Evolutionary conservation across 2,797 vertebrate species (phyloP).

Genomic region (Phalloptychus januarius): DNA sequence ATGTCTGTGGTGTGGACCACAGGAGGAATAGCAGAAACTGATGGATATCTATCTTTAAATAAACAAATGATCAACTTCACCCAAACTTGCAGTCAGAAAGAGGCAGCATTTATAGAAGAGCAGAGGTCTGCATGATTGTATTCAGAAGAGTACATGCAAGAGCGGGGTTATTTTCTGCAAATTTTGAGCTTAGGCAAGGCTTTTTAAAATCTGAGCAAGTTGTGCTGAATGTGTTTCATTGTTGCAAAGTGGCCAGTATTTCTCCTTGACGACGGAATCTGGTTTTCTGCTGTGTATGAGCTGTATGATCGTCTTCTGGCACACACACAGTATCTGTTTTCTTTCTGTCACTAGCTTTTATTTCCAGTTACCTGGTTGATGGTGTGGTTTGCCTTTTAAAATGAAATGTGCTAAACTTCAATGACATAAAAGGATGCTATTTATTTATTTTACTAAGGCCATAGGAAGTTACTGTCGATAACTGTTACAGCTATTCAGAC

Average conservation of each 20-base stretch:
- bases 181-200: background rate
- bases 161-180: background rate
- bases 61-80: too few species aligned
- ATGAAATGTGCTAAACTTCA: background rate
- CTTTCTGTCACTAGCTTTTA: background rate
- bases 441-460: background rate
- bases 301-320: background rate
- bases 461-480: background rate
- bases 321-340: background rate
- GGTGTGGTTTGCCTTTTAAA: background rate
- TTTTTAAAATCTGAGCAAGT: background rate
- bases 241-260: conserved; percentile 6
- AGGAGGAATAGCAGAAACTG: too few species aligned
- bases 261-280: background rate
- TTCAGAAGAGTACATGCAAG: background rate
- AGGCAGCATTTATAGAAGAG: background rate
- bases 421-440: background rate
- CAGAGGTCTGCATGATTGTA: background rate
- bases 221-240: background rate
- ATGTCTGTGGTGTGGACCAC: too few species aligned
- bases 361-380: background rate
- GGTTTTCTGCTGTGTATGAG: conserved; percentile 2
- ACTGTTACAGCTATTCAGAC: background rate
- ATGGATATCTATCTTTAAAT: too few species aligned
- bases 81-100: background rate